Conservation (phyloP, 2,113 vertebrate genomes). For the Cochlearius cochlearius region DNA sequence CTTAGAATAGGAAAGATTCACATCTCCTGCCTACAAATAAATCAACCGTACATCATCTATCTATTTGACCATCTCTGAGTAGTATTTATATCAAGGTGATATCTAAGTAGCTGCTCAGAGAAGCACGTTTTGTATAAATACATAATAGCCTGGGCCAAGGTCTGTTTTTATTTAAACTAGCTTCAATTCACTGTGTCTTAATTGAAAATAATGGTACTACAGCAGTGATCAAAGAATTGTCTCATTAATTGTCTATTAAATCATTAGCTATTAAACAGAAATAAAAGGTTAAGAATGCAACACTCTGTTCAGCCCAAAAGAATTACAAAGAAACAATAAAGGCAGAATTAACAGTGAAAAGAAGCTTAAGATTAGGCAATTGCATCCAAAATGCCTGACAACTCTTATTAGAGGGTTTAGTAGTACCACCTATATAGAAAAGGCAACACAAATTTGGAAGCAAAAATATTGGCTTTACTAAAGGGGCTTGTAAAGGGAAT, state of each 20-base stretch:
- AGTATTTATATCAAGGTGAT: not conserved
- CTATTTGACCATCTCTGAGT: not conserved
- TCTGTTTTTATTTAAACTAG: not conserved
- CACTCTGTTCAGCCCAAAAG: not conserved
- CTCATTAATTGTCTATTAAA: constrained; percentile 37
- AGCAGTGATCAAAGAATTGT: constrained; percentile 9
- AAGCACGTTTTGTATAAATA: not conserved
- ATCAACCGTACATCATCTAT: not conserved
- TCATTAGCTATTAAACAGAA: constrained; percentile 52
- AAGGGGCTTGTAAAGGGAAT: constrained; percentile 11
- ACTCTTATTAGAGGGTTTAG: not conserved
- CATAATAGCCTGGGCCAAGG: not conserved
- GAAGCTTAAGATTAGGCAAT: constrained; percentile 57
- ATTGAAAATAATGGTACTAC: constrained; percentile 31
- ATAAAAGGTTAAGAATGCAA: constrained; percentile 51
- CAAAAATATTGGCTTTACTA: constrained; percentile 10
- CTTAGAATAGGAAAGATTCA: not conserved
- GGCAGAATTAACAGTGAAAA: constrained; percentile 41
- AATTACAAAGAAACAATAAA: constrained; percentile 52
- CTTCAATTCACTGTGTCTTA: not conserved
- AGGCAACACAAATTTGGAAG: not conserved
- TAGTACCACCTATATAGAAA: not conserved
- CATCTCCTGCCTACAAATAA: not conserved
- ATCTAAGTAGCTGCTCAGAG: not conserved
- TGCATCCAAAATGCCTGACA: constrained; percentile 31